These are phyloP conservation scores for Dynastes maya DNA, from an alignment of 2,888 invertebrate genomes.

Conservation along the genomic window DNA sequence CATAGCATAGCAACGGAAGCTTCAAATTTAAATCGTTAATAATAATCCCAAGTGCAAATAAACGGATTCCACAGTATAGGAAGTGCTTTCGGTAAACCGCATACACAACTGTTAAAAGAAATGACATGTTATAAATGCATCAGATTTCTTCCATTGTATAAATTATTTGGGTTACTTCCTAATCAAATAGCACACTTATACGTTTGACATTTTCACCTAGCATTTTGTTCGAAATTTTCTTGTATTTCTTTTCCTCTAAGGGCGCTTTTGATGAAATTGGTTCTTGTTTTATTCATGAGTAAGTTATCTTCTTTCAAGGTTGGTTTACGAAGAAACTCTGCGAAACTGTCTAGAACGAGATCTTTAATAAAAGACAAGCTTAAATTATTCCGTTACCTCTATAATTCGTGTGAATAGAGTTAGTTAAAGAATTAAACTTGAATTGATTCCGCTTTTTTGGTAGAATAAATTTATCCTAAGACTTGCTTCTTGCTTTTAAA, in stretches of 20 bases:
- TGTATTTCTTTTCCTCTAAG: conserved; percentile 29
- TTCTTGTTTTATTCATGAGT: conserved; percentile 34
- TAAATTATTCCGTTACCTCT: conserved; percentile 22
- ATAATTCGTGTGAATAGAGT: background rate
- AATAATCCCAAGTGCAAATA: background rate
- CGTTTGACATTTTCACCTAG: conserved; percentile 13
- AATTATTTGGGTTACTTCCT: background rate
- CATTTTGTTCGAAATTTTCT: conserved; percentile 15
- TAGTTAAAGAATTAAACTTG: background rate
- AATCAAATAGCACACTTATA: background rate
- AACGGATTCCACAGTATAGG: conserved; percentile 2
- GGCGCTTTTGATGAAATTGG: conserved; percentile 32
- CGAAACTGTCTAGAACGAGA: conserved; percentile 20
- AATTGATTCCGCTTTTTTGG: no score
- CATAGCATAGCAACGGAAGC: background rate
- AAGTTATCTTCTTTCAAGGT: conserved; percentile 34
- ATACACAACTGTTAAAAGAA: background rate
- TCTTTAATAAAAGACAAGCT: conserved; percentile 28
- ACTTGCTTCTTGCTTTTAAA: no score
- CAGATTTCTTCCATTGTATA: conserved; percentile 2
- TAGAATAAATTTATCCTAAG: no score
- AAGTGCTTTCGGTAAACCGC: background rate
- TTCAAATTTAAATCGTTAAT: conserved; percentile 10
- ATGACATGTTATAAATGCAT: background rate
- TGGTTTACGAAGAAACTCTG: conserved; percentile 30